phyloP scores from a whole-genome alignment of 1,140 invertebrate genomes.

The Acromyrmex echinatior region DNA sequence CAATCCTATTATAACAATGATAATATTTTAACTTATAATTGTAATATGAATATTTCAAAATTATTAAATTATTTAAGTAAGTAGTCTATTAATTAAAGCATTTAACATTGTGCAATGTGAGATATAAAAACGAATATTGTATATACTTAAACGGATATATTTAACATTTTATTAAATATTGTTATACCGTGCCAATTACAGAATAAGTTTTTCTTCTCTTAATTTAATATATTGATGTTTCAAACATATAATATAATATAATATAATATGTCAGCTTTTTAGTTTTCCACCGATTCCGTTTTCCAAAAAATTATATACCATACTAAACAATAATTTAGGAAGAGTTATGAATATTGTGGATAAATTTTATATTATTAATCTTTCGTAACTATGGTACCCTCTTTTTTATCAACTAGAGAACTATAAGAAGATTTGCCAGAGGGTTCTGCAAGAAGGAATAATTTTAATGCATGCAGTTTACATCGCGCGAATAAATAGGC shows the following conservation, averaged over 20 bases:
- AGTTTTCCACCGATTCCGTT: background rate
- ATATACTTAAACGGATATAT: too few relatives aligned
- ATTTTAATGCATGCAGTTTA: slow-evolving; percentile 57
- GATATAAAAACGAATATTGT: background rate
- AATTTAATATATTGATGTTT: background rate
- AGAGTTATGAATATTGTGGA: background rate
- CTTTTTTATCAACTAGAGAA: background rate
- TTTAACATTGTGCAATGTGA: background rate
- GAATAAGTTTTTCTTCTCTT: background rate
- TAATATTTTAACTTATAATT: background rate
- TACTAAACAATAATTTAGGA: background rate
- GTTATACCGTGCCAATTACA: background rate
- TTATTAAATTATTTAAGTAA: slow-evolving; percentile 17
- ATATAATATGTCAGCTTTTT: background rate
- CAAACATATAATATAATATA: background rate
- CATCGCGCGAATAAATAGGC: slow-evolving; percentile 83
- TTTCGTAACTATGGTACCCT: background rate
- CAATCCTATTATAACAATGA: background rate
- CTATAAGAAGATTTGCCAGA: slow-evolving; percentile 49
- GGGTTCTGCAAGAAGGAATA: slow-evolving; percentile 40
- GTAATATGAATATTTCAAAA: background rate
- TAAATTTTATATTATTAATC: slow-evolving; percentile 11
- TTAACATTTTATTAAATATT: too few relatives aligned
- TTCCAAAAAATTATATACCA: background rate
- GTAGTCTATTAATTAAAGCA: too few relatives aligned